Evolutionary conservation across 2,113 vertebrate genomes (phyloP).

Genomic region (Reinhardtius hippoglossoides): DNA sequence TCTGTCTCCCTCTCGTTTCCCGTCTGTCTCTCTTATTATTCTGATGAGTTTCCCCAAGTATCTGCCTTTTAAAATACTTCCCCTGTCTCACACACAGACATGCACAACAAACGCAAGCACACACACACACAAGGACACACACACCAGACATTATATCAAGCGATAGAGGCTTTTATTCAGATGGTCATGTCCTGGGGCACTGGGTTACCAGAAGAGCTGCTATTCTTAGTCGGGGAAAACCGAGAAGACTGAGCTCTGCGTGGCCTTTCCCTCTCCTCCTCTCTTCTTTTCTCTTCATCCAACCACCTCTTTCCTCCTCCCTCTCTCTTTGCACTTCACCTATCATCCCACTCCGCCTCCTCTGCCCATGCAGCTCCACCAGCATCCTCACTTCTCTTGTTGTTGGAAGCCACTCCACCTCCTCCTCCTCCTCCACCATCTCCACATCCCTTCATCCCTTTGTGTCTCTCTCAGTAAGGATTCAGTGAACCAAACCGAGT

Average conservation of each 20-base stretch:
- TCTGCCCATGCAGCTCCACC: constrained; percentile 54
- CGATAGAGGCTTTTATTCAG: constrained; percentile 78
- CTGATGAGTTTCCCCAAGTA: constrained; percentile 44
- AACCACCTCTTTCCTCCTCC: constrained; percentile 47
- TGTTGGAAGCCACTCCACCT: constrained; percentile 57
- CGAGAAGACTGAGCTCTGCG: constrained; percentile 46
- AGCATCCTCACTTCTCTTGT: constrained; percentile 65
- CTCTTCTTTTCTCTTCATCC: constrained; percentile 50
- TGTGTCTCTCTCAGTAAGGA: constrained; percentile 65
- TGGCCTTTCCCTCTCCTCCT: constrained; percentile 52
- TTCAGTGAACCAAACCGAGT: constrained; percentile 69
- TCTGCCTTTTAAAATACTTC: constrained; percentile 49
- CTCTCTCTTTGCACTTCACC: constrained; percentile 70
- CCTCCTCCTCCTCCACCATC: constrained; percentile 43
- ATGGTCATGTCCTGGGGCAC: constrained; percentile 73
- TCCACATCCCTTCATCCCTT: constrained; percentile 61
- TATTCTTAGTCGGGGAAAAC: constrained; percentile 76
- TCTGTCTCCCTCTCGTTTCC: constrained; percentile 21
- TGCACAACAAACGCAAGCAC: background rate
- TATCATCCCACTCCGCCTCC: constrained; percentile 74
- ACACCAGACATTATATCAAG: constrained; percentile 59
- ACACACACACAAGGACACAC: constrained; percentile 17
- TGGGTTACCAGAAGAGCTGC: constrained; percentile 78
- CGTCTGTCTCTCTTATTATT: constrained; percentile 44
- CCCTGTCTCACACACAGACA: constrained; percentile 25